Evolutionary conservation across 2,797 vertebrate genomes (phyloP).

Genomic region (Ficedula albicollis): DNA sequence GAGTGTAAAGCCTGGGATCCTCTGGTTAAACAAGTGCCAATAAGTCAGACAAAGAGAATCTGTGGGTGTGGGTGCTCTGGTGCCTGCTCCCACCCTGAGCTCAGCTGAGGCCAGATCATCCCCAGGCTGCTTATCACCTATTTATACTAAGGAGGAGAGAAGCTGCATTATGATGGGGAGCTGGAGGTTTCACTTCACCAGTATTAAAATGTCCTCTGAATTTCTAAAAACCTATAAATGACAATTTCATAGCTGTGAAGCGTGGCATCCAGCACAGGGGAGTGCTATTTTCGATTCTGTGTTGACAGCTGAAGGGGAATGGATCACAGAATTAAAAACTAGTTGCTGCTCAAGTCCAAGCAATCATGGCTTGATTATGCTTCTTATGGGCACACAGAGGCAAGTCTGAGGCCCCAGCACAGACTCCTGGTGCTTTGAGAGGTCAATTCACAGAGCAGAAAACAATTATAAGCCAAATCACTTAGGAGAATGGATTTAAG

Average conservation of each 20-base stretch:
- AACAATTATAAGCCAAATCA: constrained; percentile 22
- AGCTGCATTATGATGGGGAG: constrained; percentile 2
- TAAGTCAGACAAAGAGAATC: not conserved
- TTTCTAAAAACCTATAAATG: constrained; percentile 41
- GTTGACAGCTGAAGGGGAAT: constrained; percentile 51
- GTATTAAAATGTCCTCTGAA: constrained; percentile 32
- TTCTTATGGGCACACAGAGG: constrained; percentile 5
- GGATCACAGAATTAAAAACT: constrained; percentile 48
- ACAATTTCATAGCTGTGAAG: constrained; percentile 36
- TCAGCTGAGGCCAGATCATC: not conserved
- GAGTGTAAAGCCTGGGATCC: not conserved
- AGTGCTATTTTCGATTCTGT: not conserved
- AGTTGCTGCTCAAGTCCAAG: constrained; percentile 32
- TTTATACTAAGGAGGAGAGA: not conserved
- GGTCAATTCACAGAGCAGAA: constrained; percentile 4
- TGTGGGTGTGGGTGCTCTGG: not conserved
- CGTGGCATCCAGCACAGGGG: constrained; percentile 17
- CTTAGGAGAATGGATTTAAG: not conserved
- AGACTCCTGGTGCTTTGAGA: not conserved
- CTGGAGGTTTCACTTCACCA: not conserved
- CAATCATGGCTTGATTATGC: not conserved
- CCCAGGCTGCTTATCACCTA: not conserved
- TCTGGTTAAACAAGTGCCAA: not conserved
- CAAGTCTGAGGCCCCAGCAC: not conserved
- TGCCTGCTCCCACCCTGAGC: not conserved